Evolutionary conservation across 2,888 invertebrate genomes (phyloP), one percentile per base, ranked within the genome.

Genomic region (Craniophora ligustri): DNA sequence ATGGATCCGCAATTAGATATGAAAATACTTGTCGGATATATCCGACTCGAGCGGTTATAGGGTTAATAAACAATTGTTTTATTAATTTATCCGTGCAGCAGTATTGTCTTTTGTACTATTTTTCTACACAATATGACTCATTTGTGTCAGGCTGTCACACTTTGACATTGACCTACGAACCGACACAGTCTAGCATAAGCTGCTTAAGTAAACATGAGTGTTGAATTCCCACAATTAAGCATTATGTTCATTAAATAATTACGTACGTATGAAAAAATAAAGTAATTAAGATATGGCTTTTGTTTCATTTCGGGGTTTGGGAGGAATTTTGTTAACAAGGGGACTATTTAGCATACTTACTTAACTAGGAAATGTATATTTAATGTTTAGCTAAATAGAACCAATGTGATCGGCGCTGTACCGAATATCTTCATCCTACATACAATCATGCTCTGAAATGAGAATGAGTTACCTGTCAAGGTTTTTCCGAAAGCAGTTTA

Each of bases 201-300:
- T 8, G 23, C n/a, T 2, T 23, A 32, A 15, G 31, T 32, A 14
- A 41, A 30, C 28, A 6, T 42, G 34, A 21, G 49, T 53, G 71
- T 51, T 53, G 51, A 35, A 39, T 69, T 69, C 67, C 75, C 75
- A 74, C 71, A 56, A 38, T 53, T 54, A 54, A 46, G 42, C 15
- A 30, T 49, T 41, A 34, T 15, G 7, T 36, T 50, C 51, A 44
- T 47, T 60, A 58, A 47, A 28, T 46, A 63, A 40, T 38, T 19
- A 67, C 34, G 40, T 18, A 16, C 47, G 32, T 54, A 44, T 51
- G 41, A 50, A 59, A 53, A 53, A 66, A 59, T 70, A 59, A 51
- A 65, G 36, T 41, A 46, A 46, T 53, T 45, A 53, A 42, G 49
- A 26, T 28, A 16, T 26, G 19, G 18, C n/a, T 3, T 40, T 40